Percentiles rank a stretch among this genome's conserved stretches.
Conservation (phyloP, 2,113 vertebrate genomes). For the Sakesphorus luctuosus region DNA sequence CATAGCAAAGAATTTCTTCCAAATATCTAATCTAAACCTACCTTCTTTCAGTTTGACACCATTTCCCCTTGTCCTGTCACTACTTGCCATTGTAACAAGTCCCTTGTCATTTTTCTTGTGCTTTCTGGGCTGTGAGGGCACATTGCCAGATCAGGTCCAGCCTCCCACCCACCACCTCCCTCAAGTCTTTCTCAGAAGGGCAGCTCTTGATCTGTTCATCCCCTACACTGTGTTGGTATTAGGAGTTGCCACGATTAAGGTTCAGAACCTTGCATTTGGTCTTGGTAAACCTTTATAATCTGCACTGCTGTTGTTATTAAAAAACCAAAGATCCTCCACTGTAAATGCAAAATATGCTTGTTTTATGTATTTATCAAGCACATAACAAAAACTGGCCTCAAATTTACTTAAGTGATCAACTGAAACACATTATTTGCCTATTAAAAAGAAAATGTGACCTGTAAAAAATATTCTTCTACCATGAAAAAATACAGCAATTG, state of each 20-base stretch:
- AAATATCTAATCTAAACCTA: background rate
- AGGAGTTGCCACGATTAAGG: rapidly evolving
- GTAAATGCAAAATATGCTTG: background rate
- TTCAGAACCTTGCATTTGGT: rapidly evolving
- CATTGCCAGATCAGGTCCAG: background rate
- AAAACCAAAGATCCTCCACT: background rate
- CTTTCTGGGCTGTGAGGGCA: background rate
- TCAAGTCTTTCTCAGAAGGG: background rate
- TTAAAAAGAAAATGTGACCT: background rate
- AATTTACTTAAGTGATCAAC: background rate
- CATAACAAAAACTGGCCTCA: background rate
- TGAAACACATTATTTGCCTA: background rate
- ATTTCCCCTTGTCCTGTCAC: background rate
- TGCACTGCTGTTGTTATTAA: background rate
- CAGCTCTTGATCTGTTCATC: background rate
- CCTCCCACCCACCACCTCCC: background rate
- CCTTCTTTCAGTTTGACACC: background rate
- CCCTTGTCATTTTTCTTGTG: background rate
- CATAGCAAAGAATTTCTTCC: background rate
- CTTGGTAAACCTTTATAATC: background rate
- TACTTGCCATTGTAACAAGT: background rate
- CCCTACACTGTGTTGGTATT: background rate
- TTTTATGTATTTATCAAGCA: background rate
- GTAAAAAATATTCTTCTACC: background rate
- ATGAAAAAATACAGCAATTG: background rate